A percentile compares a stretch with the other conserved stretches of the same genome.
Evolutionary conservation across 2,797 vertebrate species (phyloP).

Genomic region (Tauraco hartlaubi): DNA sequence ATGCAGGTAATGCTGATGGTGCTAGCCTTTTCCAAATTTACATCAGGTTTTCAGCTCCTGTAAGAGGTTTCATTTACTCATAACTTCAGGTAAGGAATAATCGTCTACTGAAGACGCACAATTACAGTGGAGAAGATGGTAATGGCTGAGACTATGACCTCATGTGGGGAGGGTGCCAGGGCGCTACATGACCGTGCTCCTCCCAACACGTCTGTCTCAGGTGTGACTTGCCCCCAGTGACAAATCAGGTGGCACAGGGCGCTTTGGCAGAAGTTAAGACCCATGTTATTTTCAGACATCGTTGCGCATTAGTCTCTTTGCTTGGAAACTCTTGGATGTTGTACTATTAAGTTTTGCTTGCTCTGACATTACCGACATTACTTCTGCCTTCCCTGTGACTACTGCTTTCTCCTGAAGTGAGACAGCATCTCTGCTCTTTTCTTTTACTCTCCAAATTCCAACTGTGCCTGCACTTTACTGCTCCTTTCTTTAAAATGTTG

Average conservation of each 20-base stretch:
- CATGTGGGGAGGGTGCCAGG: neutral
- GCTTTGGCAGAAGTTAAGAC: neutral
- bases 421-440: neutral
- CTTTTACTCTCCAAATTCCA: neutral
- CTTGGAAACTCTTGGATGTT: neutral
- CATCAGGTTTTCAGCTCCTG: neutral
- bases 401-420: neutral
- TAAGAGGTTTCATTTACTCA: neutral
- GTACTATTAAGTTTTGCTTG: neutral
- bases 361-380: neutral
- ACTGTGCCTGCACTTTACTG: neutral
- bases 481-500: neutral
- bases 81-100: neutral
- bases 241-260: neutral
- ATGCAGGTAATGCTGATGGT: constrained; percentile 48
- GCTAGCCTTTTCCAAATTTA: neutral
- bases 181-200: accelerated
- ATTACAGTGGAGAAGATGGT: neutral
- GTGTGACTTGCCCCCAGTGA: neutral
- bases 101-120: neutral
- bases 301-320: accelerated
- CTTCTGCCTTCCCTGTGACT: neutral
- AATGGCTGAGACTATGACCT: neutral
- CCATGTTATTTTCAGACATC: accelerated
- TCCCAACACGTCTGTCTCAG: accelerated